phyloP scores from a whole-genome alignment of 2,888 invertebrate genomes.

The Polymixis flavicincta region DNA sequence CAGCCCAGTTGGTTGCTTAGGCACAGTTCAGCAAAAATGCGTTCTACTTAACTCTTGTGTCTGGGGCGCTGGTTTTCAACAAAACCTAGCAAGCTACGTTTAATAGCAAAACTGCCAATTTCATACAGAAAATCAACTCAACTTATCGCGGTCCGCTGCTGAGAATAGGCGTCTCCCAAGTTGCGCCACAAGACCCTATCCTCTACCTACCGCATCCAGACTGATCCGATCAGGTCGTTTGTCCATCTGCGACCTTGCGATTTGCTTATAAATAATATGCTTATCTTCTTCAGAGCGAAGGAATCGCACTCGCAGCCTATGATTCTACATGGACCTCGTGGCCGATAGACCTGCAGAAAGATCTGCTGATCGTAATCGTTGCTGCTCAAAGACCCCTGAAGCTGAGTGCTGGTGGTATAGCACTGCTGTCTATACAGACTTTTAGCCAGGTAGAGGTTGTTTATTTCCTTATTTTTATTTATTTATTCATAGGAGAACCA shows the following conservation, averaged over 20 bases:
- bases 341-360: slow-evolving; percentile 82
- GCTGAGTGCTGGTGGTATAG: slow-evolving; percentile 82
- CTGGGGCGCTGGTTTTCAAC: no score
- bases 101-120: neutral
- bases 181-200: neutral
- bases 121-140: neutral
- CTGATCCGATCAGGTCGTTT: neutral
- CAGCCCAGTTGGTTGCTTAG: neutral
- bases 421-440: slow-evolving; percentile 78
- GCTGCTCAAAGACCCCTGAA: slow-evolving; percentile 79
- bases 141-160: neutral
- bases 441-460: slow-evolving; percentile 76
- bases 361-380: slow-evolving; percentile 77
- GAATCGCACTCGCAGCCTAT: slow-evolving; percentile 81
- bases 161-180: neutral
- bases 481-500: no score
- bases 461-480: no score
- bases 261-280: neutral
- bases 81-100: neutral
- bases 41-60: neutral
- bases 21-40: neutral
- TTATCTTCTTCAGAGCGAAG: slow-evolving; percentile 75
- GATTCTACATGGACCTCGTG: slow-evolving; percentile 81
- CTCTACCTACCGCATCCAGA: neutral
- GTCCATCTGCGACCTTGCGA: neutral